Conservation (phyloP, 1,140 invertebrate genomes). For the Drosophila sulfurigaster region DNA sequence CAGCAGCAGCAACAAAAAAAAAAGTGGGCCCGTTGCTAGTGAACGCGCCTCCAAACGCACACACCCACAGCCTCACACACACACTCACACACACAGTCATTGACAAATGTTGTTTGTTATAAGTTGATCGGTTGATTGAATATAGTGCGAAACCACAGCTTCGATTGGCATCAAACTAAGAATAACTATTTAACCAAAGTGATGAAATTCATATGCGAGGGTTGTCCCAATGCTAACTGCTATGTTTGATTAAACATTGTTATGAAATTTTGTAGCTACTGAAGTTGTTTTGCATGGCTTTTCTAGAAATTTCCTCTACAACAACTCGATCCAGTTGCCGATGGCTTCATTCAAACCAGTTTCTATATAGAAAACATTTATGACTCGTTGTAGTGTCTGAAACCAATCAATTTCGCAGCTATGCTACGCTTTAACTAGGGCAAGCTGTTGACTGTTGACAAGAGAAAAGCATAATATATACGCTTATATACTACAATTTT, state of each 20-base stretch:
- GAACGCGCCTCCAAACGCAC: conserved; percentile 67
- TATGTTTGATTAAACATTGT: background rate
- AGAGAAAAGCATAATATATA: no score
- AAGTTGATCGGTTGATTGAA: conserved; percentile 7
- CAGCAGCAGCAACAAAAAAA: background rate
- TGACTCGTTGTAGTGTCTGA: no score
- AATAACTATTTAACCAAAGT: conserved; percentile 1
- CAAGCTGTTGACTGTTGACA: no score
- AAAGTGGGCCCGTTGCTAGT: conserved; percentile 63
- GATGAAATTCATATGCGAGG: conserved; percentile 13
- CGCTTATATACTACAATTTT: no score
- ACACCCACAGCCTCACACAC: conserved; percentile 11
- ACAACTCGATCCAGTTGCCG: no score
- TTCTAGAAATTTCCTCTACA: no score
- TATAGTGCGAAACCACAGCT: conserved; percentile 1
- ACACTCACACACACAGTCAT: background rate
- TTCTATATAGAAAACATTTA: no score
- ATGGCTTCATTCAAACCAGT: no score
- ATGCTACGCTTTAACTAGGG: no score
- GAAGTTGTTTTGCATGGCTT: no score
- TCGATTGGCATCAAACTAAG: background rate
- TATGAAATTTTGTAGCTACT: no score
- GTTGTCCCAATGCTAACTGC: background rate
- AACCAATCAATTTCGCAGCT: no score
- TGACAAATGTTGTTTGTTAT: background rate